phyloP scores from a whole-genome alignment of 2,888 invertebrate genomes.

The Nephrotoma flavescens region DNA sequence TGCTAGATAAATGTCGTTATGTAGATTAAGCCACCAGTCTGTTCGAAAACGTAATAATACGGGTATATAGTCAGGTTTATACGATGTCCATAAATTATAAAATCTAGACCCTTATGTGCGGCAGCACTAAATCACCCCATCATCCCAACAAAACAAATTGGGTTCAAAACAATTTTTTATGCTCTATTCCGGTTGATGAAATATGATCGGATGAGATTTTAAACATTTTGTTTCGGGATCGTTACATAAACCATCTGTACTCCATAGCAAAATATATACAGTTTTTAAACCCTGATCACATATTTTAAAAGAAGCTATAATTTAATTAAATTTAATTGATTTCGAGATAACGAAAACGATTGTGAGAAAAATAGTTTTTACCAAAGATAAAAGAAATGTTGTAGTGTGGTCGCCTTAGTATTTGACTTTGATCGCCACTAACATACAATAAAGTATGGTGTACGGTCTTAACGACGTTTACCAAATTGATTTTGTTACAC shows the following conservation, averaged over 20 bases:
- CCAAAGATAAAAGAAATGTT: not conserved
- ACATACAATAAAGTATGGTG: not conserved
- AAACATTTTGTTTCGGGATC: not conserved
- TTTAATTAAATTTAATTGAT: not conserved
- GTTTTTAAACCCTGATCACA: not conserved
- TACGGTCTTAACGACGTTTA: not conserved
- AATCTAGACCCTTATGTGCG: not conserved
- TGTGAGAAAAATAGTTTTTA: not conserved
- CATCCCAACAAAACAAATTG: not conserved
- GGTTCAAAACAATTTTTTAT: not conserved
- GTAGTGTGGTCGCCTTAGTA: not conserved
- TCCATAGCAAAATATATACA: not conserved
- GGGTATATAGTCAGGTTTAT: not conserved
- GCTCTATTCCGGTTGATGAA: not conserved
- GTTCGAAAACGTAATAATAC: not conserved
- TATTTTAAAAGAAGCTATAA: not conserved
- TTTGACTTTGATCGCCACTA: not conserved
- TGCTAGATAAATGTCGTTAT: not conserved
- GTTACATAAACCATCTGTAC: not conserved
- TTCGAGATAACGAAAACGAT: not conserved
- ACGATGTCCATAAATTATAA: not conserved
- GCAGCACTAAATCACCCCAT: not conserved
- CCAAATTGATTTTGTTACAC: not conserved
- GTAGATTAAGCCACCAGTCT: not conserved
- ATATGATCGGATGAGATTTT: not conserved